Evolutionary conservation across 2,113 vertebrate genomes (phyloP).

Genomic region (Paraplagusia blochii): DNA sequence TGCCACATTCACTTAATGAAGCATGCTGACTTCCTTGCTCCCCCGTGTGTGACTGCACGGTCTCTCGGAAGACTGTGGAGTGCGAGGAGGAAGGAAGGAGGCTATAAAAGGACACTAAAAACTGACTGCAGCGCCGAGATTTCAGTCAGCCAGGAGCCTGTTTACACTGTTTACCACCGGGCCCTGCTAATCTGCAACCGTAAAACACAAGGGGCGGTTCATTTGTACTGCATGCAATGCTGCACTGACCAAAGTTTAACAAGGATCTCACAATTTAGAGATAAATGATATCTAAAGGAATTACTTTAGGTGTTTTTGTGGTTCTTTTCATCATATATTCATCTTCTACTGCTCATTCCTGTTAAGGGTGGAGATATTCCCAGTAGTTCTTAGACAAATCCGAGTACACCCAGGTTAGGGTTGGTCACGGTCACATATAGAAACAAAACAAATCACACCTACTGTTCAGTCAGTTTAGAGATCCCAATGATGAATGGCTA

Average conservation of each 20-base stretch:
- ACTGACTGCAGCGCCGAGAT: constrained; percentile 49
- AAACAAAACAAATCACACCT: no score
- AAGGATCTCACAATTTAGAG: constrained; percentile 5
- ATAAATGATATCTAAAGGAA: no score
- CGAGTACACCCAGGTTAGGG: no score
- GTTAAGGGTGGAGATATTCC: no score
- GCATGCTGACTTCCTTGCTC: constrained; percentile 69
- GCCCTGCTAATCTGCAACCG: constrained; percentile 37
- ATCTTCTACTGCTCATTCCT: no score
- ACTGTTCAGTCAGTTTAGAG: no score
- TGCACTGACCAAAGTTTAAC: constrained; percentile 16
- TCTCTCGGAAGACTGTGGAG: constrained; percentile 48
- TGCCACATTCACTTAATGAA: constrained; percentile 69
- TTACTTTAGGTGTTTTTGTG: no score
- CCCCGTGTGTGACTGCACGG: constrained; percentile 48
- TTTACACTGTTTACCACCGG: constrained; percentile 51
- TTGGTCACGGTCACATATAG: no score
- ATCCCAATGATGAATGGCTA: no score
- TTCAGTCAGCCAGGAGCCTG: constrained; percentile 27
- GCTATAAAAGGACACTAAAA: constrained; percentile 73
- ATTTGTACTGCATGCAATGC: constrained; percentile 15
- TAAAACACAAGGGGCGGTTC: constrained; percentile 29
- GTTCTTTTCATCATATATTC: no score
- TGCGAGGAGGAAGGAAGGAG: constrained; percentile 67
- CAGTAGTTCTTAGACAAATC: no score